Conservation (phyloP, 2,888 invertebrate genomes). For the Latrodectus hesperus region DNA sequence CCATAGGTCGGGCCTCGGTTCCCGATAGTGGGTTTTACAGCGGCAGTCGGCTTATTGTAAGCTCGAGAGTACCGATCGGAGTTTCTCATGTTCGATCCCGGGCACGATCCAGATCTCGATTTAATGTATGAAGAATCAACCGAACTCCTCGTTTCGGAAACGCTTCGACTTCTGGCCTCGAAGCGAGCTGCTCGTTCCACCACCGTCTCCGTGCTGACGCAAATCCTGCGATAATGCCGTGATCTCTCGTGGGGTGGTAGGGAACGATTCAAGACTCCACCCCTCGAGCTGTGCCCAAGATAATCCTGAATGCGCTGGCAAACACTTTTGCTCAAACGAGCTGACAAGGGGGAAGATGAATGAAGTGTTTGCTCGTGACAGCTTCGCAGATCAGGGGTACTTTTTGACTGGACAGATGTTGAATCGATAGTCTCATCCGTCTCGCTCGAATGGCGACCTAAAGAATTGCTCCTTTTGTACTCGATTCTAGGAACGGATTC, state of each 20-base stretch:
- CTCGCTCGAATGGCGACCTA: conserved; percentile 26
- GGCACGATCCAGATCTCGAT: conserved; percentile 53
- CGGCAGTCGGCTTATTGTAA: conserved; percentile 54
- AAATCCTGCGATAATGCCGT: conserved; percentile 55
- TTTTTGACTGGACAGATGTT: conserved; percentile 48
- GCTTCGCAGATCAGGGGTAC: conserved; percentile 55
- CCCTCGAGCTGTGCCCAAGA: conserved; percentile 35
- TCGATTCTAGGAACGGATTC: conserved; percentile 12
- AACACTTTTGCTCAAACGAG: conserved; percentile 57
- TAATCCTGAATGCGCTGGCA: conserved; percentile 64
- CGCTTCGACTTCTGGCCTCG: conserved; percentile 49
- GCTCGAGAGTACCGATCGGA: conserved; percentile 10
- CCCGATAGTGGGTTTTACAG: conserved; percentile 54
- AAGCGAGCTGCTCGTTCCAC: conserved; percentile 62
- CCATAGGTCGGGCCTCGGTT: neutral
- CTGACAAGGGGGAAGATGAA: conserved; percentile 48
- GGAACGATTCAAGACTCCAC: conserved; percentile 17
- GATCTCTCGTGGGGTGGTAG: conserved; percentile 57
- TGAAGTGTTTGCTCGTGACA: conserved; percentile 46
- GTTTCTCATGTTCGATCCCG: conserved; percentile 37
- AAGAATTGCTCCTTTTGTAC: conserved; percentile 51
- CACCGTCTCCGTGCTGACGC: conserved; percentile 62
- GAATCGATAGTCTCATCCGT: neutral
- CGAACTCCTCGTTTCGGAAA: neutral
- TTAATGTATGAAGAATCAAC: neutral